Percentiles rank a stretch among this genome's conserved stretches.
Conservation (phyloP, 2,888 invertebrate genomes). For the Terebella lapidaria region DNA sequence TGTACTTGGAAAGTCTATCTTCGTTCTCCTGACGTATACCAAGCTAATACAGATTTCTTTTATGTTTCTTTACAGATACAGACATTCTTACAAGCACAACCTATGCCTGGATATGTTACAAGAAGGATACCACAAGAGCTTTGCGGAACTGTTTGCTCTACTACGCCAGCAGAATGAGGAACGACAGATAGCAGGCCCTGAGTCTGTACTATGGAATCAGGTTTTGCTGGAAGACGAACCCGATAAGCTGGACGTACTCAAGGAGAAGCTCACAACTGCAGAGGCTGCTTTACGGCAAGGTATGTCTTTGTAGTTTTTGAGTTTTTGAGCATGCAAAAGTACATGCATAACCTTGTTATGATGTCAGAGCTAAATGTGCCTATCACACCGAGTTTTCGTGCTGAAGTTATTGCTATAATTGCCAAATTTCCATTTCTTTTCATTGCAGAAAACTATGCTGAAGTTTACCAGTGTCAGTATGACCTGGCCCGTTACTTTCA, state of each 20-base stretch:
- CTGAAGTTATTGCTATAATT: no score
- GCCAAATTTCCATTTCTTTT: not conserved
- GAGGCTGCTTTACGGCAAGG: slow-evolving; percentile 44
- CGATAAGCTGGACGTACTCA: slow-evolving; percentile 46
- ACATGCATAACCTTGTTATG: no score
- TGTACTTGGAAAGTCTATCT: no score
- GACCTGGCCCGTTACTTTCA: slow-evolving; percentile 47
- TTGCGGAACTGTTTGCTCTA: slow-evolving; percentile 48
- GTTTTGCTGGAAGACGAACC: slow-evolving; percentile 42
- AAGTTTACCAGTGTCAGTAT: slow-evolving; percentile 40
- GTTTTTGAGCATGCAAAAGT: not conserved
- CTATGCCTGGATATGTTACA: slow-evolving; percentile 50
- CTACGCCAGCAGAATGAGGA: slow-evolving; percentile 43
- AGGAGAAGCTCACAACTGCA: slow-evolving; percentile 40
- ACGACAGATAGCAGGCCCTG: slow-evolving; percentile 43
- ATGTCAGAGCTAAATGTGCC: no score
- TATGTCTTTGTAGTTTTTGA: slow-evolving; percentile 14
- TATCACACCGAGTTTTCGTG: no score
- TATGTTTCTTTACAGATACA: slow-evolving; percentile 30
- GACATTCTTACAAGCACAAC: slow-evolving; percentile 49
- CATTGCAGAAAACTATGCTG: slow-evolving; percentile 35
- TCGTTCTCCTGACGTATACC: no score
- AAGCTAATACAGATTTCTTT: no score
- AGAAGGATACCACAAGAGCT: slow-evolving; percentile 49
- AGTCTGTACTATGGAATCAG: slow-evolving; percentile 47